These are phyloP conservation scores for Zaprionus obscuricornis DNA, from an alignment of 2,888 invertebrate genomes.

Conservation along the genomic window DNA sequence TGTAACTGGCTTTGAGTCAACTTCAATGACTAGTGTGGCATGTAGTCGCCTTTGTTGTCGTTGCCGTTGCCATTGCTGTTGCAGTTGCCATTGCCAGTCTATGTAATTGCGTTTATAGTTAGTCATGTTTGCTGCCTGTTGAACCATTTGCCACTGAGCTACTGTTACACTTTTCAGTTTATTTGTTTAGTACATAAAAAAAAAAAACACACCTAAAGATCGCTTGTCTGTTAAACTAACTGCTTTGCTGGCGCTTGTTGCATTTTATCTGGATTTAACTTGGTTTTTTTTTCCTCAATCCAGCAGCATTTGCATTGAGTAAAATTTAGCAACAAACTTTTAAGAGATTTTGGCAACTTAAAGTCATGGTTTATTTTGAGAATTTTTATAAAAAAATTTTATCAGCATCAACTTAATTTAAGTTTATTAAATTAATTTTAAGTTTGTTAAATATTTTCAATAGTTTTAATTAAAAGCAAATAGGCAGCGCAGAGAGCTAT, in stretches of 20 bases:
- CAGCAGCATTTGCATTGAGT: neutral
- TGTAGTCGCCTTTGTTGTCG: slow-evolving; percentile 71
- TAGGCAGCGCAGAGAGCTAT: no score
- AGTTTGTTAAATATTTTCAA: no score
- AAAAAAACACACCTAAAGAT: slow-evolving; percentile 7
- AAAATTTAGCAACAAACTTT: no score
- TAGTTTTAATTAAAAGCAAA: no score
- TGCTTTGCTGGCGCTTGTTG: slow-evolving; percentile 52
- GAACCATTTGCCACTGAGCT: slow-evolving; percentile 16
- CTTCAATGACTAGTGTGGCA: slow-evolving; percentile 37
- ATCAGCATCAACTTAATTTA: no score
- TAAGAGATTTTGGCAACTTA: no score
- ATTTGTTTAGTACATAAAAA: slow-evolving; percentile 5
- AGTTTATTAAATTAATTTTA: no score
- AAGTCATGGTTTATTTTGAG: no score
- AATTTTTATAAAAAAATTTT: no score
- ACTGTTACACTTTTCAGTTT: slow-evolving; percentile 41
- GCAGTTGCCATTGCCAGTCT: slow-evolving; percentile 63
- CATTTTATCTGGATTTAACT: slow-evolving; percentile 38
- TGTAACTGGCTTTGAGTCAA: slow-evolving; percentile 15
- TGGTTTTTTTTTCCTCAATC: slow-evolving; percentile 19
- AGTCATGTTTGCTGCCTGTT: slow-evolving; percentile 55
- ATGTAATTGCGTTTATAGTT: slow-evolving; percentile 73
- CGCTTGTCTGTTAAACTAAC: slow-evolving; percentile 22
- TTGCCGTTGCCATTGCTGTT: slow-evolving; percentile 67